Evolutionary conservation across 2,113 vertebrate species (phyloP).

Genomic region (Tachycineta bicolor): DNA sequence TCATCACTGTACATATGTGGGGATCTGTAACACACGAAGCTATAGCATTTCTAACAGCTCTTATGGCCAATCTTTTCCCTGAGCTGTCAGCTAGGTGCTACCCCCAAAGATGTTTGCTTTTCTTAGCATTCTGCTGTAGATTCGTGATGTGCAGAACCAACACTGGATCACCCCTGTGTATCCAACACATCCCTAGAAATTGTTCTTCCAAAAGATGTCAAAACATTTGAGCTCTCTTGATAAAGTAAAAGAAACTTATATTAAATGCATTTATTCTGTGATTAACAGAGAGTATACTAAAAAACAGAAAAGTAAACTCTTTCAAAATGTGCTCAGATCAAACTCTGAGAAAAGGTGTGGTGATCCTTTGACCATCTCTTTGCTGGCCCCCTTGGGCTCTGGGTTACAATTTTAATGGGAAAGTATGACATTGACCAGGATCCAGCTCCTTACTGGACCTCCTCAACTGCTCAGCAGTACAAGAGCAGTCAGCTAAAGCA

Average conservation of each 20-base stretch:
- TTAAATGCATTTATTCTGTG: neutral
- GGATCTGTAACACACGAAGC: slow-evolving; percentile 44
- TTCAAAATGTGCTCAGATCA: neutral
- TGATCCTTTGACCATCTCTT: neutral
- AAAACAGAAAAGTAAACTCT: neutral
- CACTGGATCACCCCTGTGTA: neutral
- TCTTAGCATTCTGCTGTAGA: neutral
- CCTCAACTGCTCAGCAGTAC: neutral
- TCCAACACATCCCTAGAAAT: neutral
- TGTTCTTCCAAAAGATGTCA: neutral
- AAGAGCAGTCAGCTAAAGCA: neutral
- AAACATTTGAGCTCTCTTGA: neutral
- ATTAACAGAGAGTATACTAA: rapidly evolving
- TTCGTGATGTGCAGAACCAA: neutral
- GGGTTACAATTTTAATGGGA: neutral
- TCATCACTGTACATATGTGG: slow-evolving; percentile 64
- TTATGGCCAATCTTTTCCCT: neutral
- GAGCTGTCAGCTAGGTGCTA: slow-evolving; percentile 41
- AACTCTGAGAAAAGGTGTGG: neutral
- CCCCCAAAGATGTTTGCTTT: neutral
- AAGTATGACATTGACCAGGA: neutral
- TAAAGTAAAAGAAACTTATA: neutral
- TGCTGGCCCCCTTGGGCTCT: neutral
- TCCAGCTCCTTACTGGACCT: neutral
- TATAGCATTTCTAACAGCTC: slow-evolving; percentile 65